phyloP scores from a whole-genome alignment of 2,797 vertebrate genomes.

The Oryzias dopingdopingensis region DNA sequence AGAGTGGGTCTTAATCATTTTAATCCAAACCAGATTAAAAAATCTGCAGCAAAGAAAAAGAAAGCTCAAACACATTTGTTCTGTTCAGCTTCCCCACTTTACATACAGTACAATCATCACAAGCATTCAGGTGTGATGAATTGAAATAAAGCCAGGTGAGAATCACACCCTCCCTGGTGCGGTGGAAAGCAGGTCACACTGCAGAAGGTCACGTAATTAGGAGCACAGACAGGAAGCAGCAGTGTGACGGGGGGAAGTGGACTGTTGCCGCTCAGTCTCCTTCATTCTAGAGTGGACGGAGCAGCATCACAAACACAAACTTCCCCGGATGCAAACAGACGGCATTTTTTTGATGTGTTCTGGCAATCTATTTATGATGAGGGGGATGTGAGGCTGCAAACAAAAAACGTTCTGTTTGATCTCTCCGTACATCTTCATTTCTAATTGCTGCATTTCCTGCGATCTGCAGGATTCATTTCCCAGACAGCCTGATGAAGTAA shows the following conservation, averaged over 20 bases:
- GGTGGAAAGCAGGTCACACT: slow-evolving; percentile 27
- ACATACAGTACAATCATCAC: slow-evolving; percentile 12
- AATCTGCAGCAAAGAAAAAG: too few species aligned
- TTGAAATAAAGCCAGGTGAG: slow-evolving; percentile 35
- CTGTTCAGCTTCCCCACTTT: slow-evolving; percentile 6
- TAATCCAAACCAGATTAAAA: too few species aligned
- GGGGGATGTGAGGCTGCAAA: too few species aligned
- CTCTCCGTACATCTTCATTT: slow-evolving; percentile 28
- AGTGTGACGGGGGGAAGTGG: slow-evolving; percentile 22
- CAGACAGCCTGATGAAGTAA: slow-evolving; percentile 51
- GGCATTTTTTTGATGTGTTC: slow-evolving; percentile 45
- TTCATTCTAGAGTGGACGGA: too few species aligned
- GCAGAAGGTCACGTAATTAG: slow-evolving; percentile 31
- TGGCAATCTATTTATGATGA: slow-evolving; percentile 26
- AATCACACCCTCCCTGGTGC: slow-evolving; percentile 19
- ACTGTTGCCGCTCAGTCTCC: slow-evolving; percentile 1
- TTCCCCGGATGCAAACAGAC: too few species aligned
- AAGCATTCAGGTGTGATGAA: slow-evolving; percentile 6
- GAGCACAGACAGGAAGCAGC: slow-evolving; percentile 26
- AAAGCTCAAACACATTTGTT: not conserved
- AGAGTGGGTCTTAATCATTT: too few species aligned
- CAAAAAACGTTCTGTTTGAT: slow-evolving; percentile 12
- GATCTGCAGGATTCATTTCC: slow-evolving; percentile 35
- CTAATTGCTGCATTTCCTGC: slow-evolving; percentile 59
- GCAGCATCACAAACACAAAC: too few species aligned